Percentiles rank a stretch among this genome's conserved stretches.
Conservation (phyloP, 2,888 invertebrate genomes). For the Suillia variegata region DNA sequence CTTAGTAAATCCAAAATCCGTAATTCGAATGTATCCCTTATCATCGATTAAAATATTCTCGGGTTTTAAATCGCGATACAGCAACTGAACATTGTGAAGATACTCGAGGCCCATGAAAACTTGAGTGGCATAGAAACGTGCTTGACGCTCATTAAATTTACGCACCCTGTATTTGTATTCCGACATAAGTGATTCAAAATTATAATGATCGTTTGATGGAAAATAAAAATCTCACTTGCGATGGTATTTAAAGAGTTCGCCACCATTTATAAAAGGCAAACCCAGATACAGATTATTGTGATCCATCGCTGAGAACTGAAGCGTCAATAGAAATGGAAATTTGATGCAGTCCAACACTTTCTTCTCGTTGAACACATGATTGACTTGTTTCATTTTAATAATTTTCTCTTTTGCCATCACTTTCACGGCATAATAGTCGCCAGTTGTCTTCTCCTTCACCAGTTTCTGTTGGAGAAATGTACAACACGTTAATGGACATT, state of each 20-base stretch:
- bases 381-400: constrained; percentile 85
- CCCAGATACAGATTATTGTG: constrained; percentile 83
- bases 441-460: constrained; percentile 63
- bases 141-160: constrained; percentile 76
- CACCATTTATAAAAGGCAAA: constrained; percentile 84
- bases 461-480: too few species aligned
- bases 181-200: too few species aligned
- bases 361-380: constrained; percentile 90
- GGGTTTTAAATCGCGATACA: constrained; percentile 91
- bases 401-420: constrained; percentile 85
- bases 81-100: constrained; percentile 81
- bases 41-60: constrained; percentile 86
- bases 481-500: too few species aligned
- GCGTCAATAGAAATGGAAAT: constrained; percentile 88
- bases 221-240: constrained; percentile 68
- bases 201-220: too few species aligned
- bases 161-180: constrained; percentile 41
- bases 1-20: constrained; percentile 96
- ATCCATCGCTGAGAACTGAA: constrained; percentile 87
- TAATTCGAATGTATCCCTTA: constrained; percentile 80
- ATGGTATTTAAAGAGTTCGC: constrained; percentile 85
- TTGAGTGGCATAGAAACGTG: constrained; percentile 91
- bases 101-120: constrained; percentile 90
- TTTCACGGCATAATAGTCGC: constrained; percentile 82
- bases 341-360: constrained; percentile 82